Conservation (phyloP, 2,113 vertebrate genomes). For the Phylloscopus trochilus region DNA sequence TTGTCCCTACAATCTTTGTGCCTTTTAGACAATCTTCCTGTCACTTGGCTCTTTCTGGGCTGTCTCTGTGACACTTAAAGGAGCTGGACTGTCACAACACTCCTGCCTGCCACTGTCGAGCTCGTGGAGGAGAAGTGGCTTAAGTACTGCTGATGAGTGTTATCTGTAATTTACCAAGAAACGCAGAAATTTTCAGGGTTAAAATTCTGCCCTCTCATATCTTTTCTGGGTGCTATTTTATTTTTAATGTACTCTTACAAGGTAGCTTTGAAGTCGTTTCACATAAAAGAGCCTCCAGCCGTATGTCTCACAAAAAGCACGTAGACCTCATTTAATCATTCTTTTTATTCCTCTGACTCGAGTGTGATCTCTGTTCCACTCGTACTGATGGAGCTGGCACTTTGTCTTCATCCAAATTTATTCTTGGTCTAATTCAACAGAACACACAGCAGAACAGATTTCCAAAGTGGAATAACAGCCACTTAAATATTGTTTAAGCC, state of each 20-base stretch:
- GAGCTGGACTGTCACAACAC: background rate
- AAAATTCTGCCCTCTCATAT: conserved; percentile 30
- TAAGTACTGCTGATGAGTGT: conserved; percentile 17
- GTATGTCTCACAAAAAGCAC: background rate
- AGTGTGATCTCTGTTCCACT: conserved; percentile 20
- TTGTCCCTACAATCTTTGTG: background rate
- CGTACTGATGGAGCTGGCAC: conserved; percentile 20
- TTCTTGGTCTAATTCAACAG: conserved; percentile 17
- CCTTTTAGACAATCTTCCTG: background rate
- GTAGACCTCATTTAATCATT: conserved; percentile 48
- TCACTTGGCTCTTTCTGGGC: background rate
- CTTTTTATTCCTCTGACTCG: conserved; percentile 52
- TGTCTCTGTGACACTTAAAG: background rate
- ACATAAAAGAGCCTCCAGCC: conserved; percentile 37
- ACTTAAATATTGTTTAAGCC: conserved; percentile 2
- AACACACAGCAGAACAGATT: background rate
- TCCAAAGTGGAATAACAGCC: background rate
- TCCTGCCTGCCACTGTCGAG: background rate
- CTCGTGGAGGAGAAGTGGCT: background rate
- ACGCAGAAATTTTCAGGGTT: conserved; percentile 29
- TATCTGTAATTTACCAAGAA: conserved; percentile 34
- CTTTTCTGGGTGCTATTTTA: conserved; percentile 34
- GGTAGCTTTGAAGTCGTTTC: conserved; percentile 46
- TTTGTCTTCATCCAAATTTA: conserved; percentile 36
- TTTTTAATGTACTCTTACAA: conserved; percentile 53